A percentile compares a stretch with the other conserved stretches of the same genome.
phyloP scores from a whole-genome alignment of 2,113 vertebrate species.

The Ceyx cyanopectus region DNA sequence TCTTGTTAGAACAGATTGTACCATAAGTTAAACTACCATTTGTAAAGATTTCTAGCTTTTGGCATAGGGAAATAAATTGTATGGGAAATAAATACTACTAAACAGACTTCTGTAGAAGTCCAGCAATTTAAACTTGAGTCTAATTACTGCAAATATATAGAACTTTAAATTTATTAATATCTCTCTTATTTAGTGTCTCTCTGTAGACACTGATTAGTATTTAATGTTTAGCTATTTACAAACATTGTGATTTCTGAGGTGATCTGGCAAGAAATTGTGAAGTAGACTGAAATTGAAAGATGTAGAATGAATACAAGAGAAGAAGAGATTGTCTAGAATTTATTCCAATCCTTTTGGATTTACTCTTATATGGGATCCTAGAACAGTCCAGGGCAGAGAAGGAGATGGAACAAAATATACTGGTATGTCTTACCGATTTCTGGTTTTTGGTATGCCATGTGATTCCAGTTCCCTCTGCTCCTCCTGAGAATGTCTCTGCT shows the following conservation, averaged over 20 bases:
- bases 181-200: not conserved
- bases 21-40: not conserved
- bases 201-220: not conserved
- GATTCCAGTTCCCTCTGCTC: slow-evolving; percentile 87
- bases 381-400: not conserved
- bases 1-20: not conserved
- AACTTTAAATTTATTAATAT: not conserved
- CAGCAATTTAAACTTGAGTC: not conserved
- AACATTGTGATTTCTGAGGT: not conserved
- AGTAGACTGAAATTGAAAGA: not conserved
- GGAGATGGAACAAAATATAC: not conserved
- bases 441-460: not conserved
- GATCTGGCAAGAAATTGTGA: not conserved
- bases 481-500: slow-evolving; percentile 88
- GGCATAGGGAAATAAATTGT: not conserved
- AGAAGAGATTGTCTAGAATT: not conserved
- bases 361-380: not conserved
- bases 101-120: not conserved
- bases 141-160: slow-evolving; percentile 10
- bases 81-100: not conserved
- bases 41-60: slow-evolving; percentile 41
- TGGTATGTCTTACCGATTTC: not conserved
- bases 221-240: slow-evolving; percentile 6
- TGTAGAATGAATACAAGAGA: not conserved
- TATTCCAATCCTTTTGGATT: not conserved